These are phyloP conservation scores for Leptinotarsa peninsularis DNA, from an alignment of 2,888 invertebrate species.

Conservation along the genomic window DNA sequence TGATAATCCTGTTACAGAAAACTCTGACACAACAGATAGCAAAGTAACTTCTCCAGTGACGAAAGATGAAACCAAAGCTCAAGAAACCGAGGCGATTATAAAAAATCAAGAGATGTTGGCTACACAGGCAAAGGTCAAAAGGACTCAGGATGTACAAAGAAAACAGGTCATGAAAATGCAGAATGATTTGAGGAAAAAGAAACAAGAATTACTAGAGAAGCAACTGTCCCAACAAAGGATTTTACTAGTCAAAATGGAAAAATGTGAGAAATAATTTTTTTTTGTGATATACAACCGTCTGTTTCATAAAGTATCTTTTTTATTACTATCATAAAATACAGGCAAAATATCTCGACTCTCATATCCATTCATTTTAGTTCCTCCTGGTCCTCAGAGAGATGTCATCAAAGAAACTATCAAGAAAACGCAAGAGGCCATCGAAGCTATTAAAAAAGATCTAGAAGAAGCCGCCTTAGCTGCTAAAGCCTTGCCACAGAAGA, in stretches of 20 bases:
- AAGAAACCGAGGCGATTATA: constrained; percentile 66
- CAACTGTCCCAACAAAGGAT: constrained; percentile 90
- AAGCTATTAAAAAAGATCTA: constrained; percentile 78
- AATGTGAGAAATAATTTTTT: constrained; percentile 68
- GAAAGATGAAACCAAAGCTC: constrained; percentile 62
- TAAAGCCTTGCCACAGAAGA: constrained; percentile 53
- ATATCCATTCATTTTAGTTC: constrained; percentile 63
- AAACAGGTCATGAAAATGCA: constrained; percentile 82
- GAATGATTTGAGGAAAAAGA: constrained; percentile 84
- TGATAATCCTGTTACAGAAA: constrained; percentile 39
- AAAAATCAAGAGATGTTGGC: constrained; percentile 72
- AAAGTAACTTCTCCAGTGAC: constrained; percentile 49
- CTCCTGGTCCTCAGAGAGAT: constrained; percentile 79
- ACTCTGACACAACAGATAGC: constrained; percentile 1
- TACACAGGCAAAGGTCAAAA: constrained; percentile 77
- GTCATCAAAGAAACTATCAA: constrained; percentile 84
- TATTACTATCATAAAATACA: constrained; percentile 38
- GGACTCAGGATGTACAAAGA: constrained; percentile 80
- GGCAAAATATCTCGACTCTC: too few relatives aligned
- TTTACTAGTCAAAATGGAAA: constrained; percentile 85
- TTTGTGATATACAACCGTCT: neutral
- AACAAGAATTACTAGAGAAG: constrained; percentile 87
- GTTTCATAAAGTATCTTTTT: neutral
- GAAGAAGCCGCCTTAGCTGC: constrained; percentile 63
- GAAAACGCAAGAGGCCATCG: constrained; percentile 85